phyloP scores from a whole-genome alignment of 2,888 invertebrate species.

The Xanthorhoe spadicearia region DNA sequence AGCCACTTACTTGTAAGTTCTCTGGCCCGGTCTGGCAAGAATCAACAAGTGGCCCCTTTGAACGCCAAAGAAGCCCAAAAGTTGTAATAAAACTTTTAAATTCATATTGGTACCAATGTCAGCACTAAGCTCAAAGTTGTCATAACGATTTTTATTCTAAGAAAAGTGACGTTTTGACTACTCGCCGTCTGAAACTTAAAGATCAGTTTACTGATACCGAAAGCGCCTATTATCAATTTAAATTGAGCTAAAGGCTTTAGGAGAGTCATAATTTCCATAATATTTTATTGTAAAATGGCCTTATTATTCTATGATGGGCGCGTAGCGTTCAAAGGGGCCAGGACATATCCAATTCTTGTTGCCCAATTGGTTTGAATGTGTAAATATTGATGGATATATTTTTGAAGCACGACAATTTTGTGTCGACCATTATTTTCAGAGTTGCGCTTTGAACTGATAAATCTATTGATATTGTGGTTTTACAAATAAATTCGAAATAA shows the following conservation, averaged over 20 bases:
- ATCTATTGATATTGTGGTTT: not conserved
- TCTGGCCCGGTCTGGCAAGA: not conserved
- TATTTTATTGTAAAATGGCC: not conserved
- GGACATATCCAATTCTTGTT: not conserved
- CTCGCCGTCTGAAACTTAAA: not conserved
- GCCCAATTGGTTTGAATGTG: not conserved
- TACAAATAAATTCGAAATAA: not conserved
- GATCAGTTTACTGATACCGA: not conserved
- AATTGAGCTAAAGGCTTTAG: not conserved
- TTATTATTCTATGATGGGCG: too few species aligned
- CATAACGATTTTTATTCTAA: not conserved
- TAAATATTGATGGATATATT: slow-evolving; percentile 1
- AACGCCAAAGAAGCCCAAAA: not conserved
- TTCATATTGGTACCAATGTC: not conserved
- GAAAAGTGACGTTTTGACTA: not conserved
- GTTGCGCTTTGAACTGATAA: not conserved
- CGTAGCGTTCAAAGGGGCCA: not conserved
- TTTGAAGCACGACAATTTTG: not conserved
- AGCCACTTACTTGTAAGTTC: not conserved
- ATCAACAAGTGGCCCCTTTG: not conserved
- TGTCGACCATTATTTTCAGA: not conserved
- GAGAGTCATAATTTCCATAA: not conserved
- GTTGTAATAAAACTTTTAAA: not conserved
- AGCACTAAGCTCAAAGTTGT: not conserved
- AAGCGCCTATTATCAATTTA: not conserved